A percentile compares a stretch with the other conserved stretches of the same genome.
Evolutionary conservation across 2,797 vertebrate species (phyloP).

Genomic region (Simalia tracyae): DNA sequence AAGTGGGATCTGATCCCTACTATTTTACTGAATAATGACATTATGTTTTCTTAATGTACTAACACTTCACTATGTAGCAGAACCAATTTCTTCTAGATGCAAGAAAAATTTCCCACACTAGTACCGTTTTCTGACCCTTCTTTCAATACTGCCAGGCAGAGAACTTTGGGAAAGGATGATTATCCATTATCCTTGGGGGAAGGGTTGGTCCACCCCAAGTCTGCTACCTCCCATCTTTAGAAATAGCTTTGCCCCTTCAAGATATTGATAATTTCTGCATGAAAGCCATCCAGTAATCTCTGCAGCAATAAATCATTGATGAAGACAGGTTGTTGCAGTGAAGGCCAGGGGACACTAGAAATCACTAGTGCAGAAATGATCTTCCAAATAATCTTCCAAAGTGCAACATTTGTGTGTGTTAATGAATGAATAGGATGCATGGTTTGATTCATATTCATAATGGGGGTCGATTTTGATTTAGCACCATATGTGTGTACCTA

Average conservation of each 20-base stretch:
- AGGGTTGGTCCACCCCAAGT: not conserved
- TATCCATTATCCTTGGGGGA: not conserved
- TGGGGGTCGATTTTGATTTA: not conserved
- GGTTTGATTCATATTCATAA: not conserved
- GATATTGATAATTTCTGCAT: not conserved
- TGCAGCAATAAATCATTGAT: not conserved
- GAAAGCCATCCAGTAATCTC: not conserved
- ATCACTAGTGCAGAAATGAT: not conserved
- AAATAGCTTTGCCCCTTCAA: not conserved
- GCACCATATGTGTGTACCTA: not conserved
- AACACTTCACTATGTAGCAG: not conserved
- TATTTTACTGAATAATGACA: not conserved
- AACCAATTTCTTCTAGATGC: not conserved
- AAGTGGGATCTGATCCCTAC: not conserved
- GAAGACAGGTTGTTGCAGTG: not conserved
- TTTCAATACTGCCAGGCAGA: not conserved
- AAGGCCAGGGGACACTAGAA: not conserved
- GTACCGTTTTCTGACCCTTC: not conserved
- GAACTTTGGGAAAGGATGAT: not conserved
- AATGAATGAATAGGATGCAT: not conserved
- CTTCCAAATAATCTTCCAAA: not conserved
- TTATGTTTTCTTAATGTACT: not conserved
- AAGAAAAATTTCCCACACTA: not conserved
- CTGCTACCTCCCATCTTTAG: not conserved
- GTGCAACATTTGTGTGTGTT: not conserved